Percentiles rank a stretch among this genome's conserved stretches.
These are phyloP conservation scores for Spea hammondii DNA, from an alignment of 2,797 vertebrate species.

Conservation along the genomic window DNA sequence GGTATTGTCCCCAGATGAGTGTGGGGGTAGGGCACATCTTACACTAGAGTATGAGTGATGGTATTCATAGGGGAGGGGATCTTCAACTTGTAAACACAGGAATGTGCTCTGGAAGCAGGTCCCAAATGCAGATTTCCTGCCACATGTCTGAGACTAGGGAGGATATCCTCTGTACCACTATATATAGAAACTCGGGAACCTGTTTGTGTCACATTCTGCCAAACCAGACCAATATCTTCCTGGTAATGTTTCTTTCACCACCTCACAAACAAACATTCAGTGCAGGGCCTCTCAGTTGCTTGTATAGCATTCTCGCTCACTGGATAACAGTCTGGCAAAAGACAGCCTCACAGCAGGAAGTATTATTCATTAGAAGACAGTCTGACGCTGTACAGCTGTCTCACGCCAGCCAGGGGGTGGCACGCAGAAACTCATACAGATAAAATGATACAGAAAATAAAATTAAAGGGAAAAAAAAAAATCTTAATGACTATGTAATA, in stretches of 20 bases:
- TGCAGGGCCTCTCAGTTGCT: neutral
- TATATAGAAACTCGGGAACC: conserved; percentile 26
- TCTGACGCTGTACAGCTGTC: neutral
- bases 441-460: no score
- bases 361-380: neutral
- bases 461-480: no score
- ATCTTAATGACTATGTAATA: no score
- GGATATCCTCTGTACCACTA: conserved; percentile 41
- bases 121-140: conserved; percentile 43
- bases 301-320: neutral
- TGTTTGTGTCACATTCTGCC: conserved; percentile 19
- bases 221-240: neutral
- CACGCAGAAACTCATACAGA: no score
- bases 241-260: neutral
- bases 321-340: neutral
- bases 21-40: no score
- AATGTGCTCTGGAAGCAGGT: conserved; percentile 40
- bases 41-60: neutral
- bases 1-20: no score
- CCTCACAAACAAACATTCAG: conserved; percentile 1
- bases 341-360: no score
- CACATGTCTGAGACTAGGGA: conserved; percentile 40
- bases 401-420: no score
- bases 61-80: conserved; percentile 3
- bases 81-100: conserved; percentile 30